phyloP scores from a whole-genome alignment of 2,888 invertebrate genomes.

The Fragum sueziense region DNA sequence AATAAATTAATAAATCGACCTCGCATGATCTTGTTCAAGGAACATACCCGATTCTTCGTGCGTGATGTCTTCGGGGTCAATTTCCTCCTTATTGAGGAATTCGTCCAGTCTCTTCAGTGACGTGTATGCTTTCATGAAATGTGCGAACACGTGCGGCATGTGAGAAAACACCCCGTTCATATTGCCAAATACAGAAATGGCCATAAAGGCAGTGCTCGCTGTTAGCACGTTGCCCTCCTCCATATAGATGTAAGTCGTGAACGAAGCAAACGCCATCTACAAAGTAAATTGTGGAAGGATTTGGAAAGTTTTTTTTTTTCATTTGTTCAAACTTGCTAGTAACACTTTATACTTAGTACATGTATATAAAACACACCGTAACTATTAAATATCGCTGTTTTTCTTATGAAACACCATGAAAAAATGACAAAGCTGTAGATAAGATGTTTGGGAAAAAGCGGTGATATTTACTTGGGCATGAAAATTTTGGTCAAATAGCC shows the following conservation, averaged over 20 bases:
- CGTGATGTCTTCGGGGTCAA: slow-evolving; percentile 57
- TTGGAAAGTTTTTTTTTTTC: too few relatives aligned
- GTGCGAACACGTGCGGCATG: slow-evolving; percentile 94
- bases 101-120: slow-evolving; percentile 58
- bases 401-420: too few relatives aligned
- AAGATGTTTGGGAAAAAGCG: too few relatives aligned
- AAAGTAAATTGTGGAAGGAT: too few relatives aligned
- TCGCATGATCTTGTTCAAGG: background rate
- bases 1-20: too few relatives aligned
- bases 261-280: slow-evolving; percentile 76
- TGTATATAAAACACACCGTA: too few relatives aligned
- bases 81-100: slow-evolving; percentile 62
- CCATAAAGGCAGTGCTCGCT: slow-evolving; percentile 84
- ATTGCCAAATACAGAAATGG: slow-evolving; percentile 81
- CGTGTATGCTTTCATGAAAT: slow-evolving; percentile 52
- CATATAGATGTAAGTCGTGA: slow-evolving; percentile 76
- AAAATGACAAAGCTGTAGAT: too few relatives aligned
- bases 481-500: too few relatives aligned
- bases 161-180: slow-evolving; percentile 93
- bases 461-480: too few relatives aligned
- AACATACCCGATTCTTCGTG: slow-evolving; percentile 27
- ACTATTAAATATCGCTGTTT: too few relatives aligned
- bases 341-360: too few relatives aligned
- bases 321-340: too few relatives aligned
- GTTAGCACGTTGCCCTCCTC: slow-evolving; percentile 84